Evolutionary conservation across 1,140 invertebrate genomes (phyloP).

Genomic region (Hirudo medicinalis): DNA sequence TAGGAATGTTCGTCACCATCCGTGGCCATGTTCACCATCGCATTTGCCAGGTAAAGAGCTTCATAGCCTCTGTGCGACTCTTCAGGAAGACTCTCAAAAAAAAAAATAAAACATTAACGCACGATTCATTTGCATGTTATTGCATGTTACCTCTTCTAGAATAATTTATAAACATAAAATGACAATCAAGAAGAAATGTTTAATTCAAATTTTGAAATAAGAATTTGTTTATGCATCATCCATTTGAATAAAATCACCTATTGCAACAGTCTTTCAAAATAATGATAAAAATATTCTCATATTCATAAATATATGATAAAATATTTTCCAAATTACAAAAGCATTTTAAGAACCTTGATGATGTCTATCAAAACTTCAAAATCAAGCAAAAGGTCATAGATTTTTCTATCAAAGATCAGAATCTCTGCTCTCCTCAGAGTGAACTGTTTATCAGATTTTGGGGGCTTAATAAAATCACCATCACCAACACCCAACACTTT

Average conservation of each 20-base stretch:
- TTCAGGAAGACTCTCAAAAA: too few relatives aligned
- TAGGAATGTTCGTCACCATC: constrained; percentile 14
- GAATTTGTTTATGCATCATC: too few relatives aligned
- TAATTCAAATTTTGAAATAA: too few relatives aligned
- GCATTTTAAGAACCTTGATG: constrained; percentile 30
- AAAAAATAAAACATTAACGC: too few relatives aligned
- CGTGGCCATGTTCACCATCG: constrained; percentile 41
- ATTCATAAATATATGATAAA: background rate
- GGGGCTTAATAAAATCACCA: constrained; percentile 38
- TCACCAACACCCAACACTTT: constrained; percentile 42
- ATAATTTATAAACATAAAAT: too few relatives aligned
- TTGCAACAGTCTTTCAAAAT: background rate
- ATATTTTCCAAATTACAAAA: background rate
- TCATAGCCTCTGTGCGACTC: constrained; percentile 37
- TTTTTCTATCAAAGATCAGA: constrained; percentile 40
- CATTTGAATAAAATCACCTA: too few relatives aligned
- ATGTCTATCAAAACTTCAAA: constrained; percentile 43
- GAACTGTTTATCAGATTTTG: constrained; percentile 38
- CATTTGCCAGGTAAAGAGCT: constrained; percentile 45
- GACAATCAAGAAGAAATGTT: too few relatives aligned
- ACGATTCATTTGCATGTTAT: too few relatives aligned
- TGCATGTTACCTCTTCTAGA: too few relatives aligned
- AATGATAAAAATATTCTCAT: background rate
- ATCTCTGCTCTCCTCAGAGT: constrained; percentile 40
- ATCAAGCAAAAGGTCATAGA: constrained; percentile 42